Conservation (phyloP, 2,797 vertebrate genomes). For the Graptemys geographica region DNA sequence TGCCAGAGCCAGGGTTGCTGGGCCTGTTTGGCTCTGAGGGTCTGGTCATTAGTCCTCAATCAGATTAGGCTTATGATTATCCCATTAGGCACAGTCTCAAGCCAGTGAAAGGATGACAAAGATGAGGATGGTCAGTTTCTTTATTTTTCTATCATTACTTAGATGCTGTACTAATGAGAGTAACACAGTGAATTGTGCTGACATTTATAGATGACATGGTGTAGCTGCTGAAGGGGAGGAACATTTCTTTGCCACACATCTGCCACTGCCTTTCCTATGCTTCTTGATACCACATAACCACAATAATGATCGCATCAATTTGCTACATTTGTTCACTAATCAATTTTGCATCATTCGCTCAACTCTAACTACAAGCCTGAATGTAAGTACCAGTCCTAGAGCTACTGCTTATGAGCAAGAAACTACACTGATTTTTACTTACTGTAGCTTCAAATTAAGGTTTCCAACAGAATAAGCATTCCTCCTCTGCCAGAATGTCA, state of each 20-base stretch:
- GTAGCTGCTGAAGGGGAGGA: slow-evolving; percentile 50
- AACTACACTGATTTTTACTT: neutral
- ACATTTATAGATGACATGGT: slow-evolving; percentile 57
- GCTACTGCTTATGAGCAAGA: neutral
- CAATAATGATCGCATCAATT: slow-evolving; percentile 59
- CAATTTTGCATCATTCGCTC: slow-evolving; percentile 25
- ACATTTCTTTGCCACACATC: neutral
- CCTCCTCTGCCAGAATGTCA: slow-evolving; percentile 3
- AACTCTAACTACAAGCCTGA: neutral
- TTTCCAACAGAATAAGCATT: neutral
- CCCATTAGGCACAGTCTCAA: slow-evolving; percentile 27
- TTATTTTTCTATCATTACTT: slow-evolving; percentile 25
- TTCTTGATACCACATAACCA: slow-evolving; percentile 53
- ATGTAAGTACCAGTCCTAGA: slow-evolving; percentile 10
- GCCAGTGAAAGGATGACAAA: neutral
- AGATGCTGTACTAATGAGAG: slow-evolving; percentile 2
- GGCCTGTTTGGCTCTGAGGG: neutral
- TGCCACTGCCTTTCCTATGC: slow-evolving; percentile 25
- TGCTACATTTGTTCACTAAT: slow-evolving; percentile 39
- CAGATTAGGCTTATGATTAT: neutral
- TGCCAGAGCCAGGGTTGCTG: neutral
- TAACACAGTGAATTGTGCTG: slow-evolving; percentile 62
- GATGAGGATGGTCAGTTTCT: slow-evolving; percentile 30
- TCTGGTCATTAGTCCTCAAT: neutral
- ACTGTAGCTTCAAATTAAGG: neutral